phyloP scores from a whole-genome alignment of 2,888 invertebrate species.

The Dynastes grantii region DNA sequence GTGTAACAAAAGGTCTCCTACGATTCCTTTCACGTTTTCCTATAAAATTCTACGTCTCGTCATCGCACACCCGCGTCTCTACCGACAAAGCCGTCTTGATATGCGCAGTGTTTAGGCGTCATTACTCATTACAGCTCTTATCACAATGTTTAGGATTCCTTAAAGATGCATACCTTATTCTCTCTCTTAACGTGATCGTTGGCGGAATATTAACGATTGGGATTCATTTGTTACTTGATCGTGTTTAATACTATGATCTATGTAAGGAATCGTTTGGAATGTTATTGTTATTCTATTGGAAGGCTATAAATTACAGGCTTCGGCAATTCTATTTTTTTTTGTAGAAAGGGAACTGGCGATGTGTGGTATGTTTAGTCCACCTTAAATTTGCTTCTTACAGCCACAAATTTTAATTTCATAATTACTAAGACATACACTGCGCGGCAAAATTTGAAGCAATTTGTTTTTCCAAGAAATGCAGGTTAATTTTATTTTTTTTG shows the following conservation, averaged over 20 bases:
- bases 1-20: conserved; percentile 46
- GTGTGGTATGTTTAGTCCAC: no score
- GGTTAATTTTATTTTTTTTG: no score
- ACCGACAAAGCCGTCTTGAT: conserved; percentile 33
- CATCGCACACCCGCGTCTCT: background rate
- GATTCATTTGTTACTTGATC: conserved; percentile 28
- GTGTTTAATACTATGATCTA: background rate
- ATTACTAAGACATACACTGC: no score
- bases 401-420: no score
- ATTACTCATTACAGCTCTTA: conserved; percentile 40
- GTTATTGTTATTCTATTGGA: background rate
- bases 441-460: no score
- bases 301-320: conserved; percentile 2
- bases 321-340: background rate
- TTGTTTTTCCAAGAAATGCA: no score
- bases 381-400: no score
- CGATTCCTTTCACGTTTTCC: conserved; percentile 41
- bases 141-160: conserved; percentile 15
- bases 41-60: conserved; percentile 29
- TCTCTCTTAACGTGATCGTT: conserved; percentile 9
- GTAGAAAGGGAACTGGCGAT: background rate
- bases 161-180: conserved; percentile 35
- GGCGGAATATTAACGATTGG: background rate
- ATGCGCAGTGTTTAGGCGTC: conserved; percentile 24
- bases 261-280: background rate